Evolutionary conservation across 2,797 vertebrate species (phyloP).

Genomic region (Liasis olivaceus): DNA sequence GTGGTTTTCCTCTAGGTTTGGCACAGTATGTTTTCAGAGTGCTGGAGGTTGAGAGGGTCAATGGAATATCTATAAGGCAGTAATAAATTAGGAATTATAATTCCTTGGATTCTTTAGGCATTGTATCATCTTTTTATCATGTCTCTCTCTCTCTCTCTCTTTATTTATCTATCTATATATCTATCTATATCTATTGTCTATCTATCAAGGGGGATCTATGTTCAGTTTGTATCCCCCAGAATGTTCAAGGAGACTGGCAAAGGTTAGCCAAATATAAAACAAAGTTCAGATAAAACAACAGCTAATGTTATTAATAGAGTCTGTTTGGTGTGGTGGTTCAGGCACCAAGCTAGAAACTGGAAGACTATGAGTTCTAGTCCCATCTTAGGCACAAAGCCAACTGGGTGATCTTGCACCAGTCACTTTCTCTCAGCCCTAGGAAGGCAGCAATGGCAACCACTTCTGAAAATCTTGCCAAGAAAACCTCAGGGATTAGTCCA

Average conservation of each 20-base stretch:
- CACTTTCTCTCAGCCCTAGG: not conserved
- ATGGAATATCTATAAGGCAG: not conserved
- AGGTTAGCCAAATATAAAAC: not conserved
- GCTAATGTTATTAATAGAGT: not conserved
- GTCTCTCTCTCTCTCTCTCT: not conserved
- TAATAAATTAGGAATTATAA: not conserved
- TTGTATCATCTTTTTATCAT: not conserved
- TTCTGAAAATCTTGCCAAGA: not conserved
- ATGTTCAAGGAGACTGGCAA: not conserved
- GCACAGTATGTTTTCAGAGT: not conserved
- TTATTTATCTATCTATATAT: no score
- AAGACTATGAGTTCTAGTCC: not conserved
- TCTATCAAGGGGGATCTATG: not conserved
- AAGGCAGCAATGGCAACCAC: not conserved
- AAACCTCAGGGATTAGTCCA: not conserved
- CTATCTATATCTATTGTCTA: not conserved
- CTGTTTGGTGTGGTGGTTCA: not conserved
- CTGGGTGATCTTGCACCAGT: not conserved
- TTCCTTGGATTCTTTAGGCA: not conserved
- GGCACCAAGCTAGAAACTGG: not conserved
- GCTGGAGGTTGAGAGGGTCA: not conserved
- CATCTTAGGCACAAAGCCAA: not conserved
- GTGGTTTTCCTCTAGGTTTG: not conserved
- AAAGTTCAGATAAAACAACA: not conserved
- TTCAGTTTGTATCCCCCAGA: not conserved